Base-by-base conservation (phyloP, 2,113 vertebrate species). In the Pseudolaguvia tuberculata region DNA sequence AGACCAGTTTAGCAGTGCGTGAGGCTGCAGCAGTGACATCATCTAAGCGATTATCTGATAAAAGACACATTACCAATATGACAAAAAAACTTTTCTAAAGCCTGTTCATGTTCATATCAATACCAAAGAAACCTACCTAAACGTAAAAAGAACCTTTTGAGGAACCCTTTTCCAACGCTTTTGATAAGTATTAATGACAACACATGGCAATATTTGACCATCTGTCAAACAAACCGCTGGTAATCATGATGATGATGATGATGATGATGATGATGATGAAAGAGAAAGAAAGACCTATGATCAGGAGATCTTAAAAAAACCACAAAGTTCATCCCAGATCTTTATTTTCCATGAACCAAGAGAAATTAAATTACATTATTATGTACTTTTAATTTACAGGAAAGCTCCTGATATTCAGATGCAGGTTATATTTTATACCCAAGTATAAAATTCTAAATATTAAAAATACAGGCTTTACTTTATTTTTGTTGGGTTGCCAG, bases 131-230 rank as follows among this genome's bases (percentile, higher is more conserved):
- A 48, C n/a, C n/a, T n/a, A n/a, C n/a, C n/a, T n/a, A n/a, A n/a
- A n/a, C n/a, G n/a, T n/a, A n/a, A n/a, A n/a, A n/a, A n/a, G n/a
- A 13, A 62, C n/a, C n/a, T 20, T 12, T 21, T 39, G n/a, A 42
- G 59, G 42, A 62, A 63, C n/a, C 3, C 35, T 45, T 61, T 39
- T n/a, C 10, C 18, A 39, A n/a, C 15, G 2, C 18, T n/a, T 18
- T 39, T 12, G 7, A 31, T 2, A 1, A 18, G 29, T 29, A 59
- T 11, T 31, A 31, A 20, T 9, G 1, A n/a, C 29, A 21, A 6
- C 61, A 45, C 39, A 63, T 45, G 61, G 45, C 35, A 63, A 45
- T 21, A 63, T 63, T 63, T 45, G 61, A 39, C 61, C 42, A 4
- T 42, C 7, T 63, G 61, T 63, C 5, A 63, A 63, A 63, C 35